These are phyloP conservation scores for Aratinga solstitialis DNA, from an alignment of 2,797 vertebrate genomes.

Conservation along the genomic window DNA sequence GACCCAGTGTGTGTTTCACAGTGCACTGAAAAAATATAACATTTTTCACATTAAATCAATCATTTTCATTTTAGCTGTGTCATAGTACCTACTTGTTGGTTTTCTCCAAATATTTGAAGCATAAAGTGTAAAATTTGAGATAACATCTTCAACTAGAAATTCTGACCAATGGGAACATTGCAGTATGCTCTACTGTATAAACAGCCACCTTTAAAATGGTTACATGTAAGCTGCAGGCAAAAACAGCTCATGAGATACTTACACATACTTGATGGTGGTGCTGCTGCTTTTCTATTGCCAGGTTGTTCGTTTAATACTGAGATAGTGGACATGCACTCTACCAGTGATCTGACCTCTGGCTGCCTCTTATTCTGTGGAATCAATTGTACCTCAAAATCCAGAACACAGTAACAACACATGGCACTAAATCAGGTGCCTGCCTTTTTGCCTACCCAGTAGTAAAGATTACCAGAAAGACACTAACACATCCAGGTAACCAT, in stretches of 20 bases:
- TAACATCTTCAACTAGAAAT: neutral
- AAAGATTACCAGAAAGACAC: neutral
- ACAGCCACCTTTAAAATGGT: neutral
- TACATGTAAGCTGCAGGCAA: neutral
- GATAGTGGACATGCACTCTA: neutral
- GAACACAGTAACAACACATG: neutral
- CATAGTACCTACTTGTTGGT: neutral
- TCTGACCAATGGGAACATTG: neutral
- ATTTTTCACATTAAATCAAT: neutral
- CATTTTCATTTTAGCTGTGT: neutral
- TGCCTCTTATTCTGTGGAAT: neutral
- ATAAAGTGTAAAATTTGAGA: neutral
- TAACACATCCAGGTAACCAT: accelerated
- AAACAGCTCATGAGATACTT: neutral
- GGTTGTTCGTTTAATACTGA: neutral
- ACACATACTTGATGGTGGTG: neutral
- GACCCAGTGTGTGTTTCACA: neutral
- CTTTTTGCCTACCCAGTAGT: neutral
- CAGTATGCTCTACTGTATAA: neutral
- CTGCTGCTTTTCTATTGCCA: neutral
- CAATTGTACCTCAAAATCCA: neutral
- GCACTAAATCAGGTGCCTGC: neutral
- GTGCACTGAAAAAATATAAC: neutral
- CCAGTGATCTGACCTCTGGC: neutral
- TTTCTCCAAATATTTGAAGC: neutral